Base-by-base conservation (phyloP, 2,888 invertebrate species). In the Patella caerulea region DNA sequence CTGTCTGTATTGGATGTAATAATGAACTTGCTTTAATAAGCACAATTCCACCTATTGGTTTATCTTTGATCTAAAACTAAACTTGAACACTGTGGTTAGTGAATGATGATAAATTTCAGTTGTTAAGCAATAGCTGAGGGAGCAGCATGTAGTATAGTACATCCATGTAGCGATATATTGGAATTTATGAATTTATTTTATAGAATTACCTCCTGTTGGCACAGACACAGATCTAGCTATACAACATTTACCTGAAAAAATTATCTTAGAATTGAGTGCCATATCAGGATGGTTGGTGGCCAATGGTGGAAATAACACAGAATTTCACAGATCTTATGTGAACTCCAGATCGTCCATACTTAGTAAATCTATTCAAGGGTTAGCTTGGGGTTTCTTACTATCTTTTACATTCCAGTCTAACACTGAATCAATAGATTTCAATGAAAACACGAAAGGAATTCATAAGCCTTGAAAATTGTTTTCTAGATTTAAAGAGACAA, bases 261-360 rank as follows among this genome's bases (percentile, higher is more conserved):
- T 94, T 1, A 92, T 95, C 75, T 94, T 94, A 76, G 95, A 96
- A 84, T 93, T 98, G 86, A 94, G 95, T 12, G 94, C 94, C 76
- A 96, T 98, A 78, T 95, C 97, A 0, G 94, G 94, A 72, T 98
- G 98, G 98, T 93, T 98, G 45, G 94, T 96, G 85, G 95, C 94
- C 81, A 94, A 96, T 89, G 89, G 87, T n/a, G 45, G 45, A 7
- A 93, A 94, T 80, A 93, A 95, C 65, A 94, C 94, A 82, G 95
- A 95, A 87, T 96, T 95, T 87, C 94, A 95, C 82, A 94, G 95
- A 84, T 94, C 95, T 29, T 96, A 96, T 90, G 94, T 95, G 3
- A 93, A 94, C 73, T 94, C 95, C 19, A 92, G 97, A 12, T 96
- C 96, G 0, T 94, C 94, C 17, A 95, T 96, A 29, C 94, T 97